Base-by-base conservation (phyloP, 2,113 vertebrate genomes). In the Dipodomys merriami region DNA sequence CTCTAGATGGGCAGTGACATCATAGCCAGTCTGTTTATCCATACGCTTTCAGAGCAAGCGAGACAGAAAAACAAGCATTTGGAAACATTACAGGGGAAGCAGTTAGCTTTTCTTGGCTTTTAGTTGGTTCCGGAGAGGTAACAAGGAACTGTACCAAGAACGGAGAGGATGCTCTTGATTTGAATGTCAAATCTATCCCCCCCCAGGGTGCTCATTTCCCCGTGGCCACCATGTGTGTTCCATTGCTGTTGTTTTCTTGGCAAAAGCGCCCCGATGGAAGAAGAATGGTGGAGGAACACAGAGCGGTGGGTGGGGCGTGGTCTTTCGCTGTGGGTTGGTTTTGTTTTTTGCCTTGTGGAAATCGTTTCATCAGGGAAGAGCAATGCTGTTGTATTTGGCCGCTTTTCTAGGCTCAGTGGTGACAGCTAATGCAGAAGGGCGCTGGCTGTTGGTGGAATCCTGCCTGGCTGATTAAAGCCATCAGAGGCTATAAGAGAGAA, bases 11-110 rank as follows among this genome's bases (percentile, higher is more conserved):
- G 7, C 25, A 9, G 53, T 91, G 94, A 87, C 11, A 35, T 85
- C 73, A 79, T 69, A 30, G 0, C 15, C 9, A 33, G 62, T 67
- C 89, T 95, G 35, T 93, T 95, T 95, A 78, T 89, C 94, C 8
- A 16, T 11, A 57, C n/a, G 62, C 64, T 35, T 39, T 62, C 93
- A 78, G 83, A 60, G 81, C 3, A 13, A 78, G 33, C 4, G 1
- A 20, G 74, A 91, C 78, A 93, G 82, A 73, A 68, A 89, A 88
- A 69, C 13, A 67, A 79, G n/a, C 35, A 71, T 69, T 46, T 6
- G 81, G 77, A 77, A 90, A 53, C n/a, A 1, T 44, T 20, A 49
- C 0, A 12, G 30, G 68, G 91, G 19, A 79, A 19, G n/a, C 6
- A 3, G 18, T 35, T 35, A 4, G 39, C 49, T 49, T 57, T 83